Conservation (phyloP, 1,140 invertebrate genomes). For the Drosophila parabipectinata region DNA sequence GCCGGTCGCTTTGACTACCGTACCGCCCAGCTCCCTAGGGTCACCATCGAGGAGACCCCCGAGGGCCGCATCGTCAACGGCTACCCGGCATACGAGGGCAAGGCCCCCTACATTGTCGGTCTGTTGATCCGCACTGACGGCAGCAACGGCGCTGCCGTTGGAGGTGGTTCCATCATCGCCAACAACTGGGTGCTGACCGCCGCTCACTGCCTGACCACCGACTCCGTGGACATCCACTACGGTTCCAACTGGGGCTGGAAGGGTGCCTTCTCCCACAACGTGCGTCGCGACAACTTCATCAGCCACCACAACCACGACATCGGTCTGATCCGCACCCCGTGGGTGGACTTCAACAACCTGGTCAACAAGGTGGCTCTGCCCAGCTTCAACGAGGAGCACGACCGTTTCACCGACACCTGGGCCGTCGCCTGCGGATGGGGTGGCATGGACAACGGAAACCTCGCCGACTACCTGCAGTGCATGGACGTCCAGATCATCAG, state of each 20-base stretch:
- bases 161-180: conserved; percentile 52
- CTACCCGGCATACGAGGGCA: conserved; percentile 68
- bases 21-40: not conserved
- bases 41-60: conserved; percentile 5
- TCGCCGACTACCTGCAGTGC: conserved; percentile 35
- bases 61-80: conserved; percentile 62
- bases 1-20: conserved; percentile 25
- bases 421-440: conserved; percentile 61
- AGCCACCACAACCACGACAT: conserved; percentile 53
- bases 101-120: conserved; percentile 85
- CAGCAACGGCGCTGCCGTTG: conserved; percentile 23
- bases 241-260: conserved; percentile 43
- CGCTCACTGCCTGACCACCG: conserved; percentile 51
- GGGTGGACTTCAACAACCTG: conserved; percentile 31
- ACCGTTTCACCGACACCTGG: conserved; percentile 37
- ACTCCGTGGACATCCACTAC: conserved; percentile 74
- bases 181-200: conserved; percentile 64
- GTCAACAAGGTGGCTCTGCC: conserved; percentile 48
- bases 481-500: conserved; percentile 35
- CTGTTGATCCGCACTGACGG: conserved; percentile 52
- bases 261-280: conserved; percentile 32
- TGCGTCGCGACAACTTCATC: conserved; percentile 46
- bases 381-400: conserved; percentile 8
- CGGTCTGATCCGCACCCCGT: conserved; percentile 55
- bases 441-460: conserved; percentile 14